Evolutionary conservation across 2,797 vertebrate species (phyloP).

Genomic region (Cyprinodon diabolis): DNA sequence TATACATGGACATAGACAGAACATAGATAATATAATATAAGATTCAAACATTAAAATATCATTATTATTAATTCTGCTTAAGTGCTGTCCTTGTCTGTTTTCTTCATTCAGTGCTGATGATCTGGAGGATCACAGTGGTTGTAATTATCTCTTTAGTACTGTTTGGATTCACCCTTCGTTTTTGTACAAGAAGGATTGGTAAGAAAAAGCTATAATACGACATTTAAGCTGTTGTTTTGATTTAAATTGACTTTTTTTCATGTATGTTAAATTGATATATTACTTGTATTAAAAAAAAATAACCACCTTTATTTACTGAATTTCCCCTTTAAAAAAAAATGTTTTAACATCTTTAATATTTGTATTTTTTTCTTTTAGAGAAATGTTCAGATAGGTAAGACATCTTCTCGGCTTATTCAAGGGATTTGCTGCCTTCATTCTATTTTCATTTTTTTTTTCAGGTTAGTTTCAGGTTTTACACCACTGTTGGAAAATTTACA

Average conservation of each 20-base stretch:
- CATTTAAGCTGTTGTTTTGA: no score
- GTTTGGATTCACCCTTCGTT: background rate
- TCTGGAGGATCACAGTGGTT: background rate
- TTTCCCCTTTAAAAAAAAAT: background rate
- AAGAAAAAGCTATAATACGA: background rate
- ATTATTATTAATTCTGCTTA: background rate
- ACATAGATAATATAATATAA: background rate
- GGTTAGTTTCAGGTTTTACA: no score
- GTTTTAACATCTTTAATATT: background rate
- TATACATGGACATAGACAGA: background rate
- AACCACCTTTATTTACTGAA: background rate
- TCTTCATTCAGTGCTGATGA: conserved; percentile 1
- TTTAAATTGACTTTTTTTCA: no score
- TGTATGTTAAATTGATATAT: background rate
- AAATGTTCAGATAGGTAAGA: background rate
- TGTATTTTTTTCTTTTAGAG: background rate
- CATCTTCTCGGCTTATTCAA: background rate
- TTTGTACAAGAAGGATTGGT: background rate
- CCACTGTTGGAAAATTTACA: no score
- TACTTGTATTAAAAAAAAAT: background rate
- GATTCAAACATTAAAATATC: background rate
- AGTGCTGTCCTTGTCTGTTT: background rate
- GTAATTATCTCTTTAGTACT: background rate
- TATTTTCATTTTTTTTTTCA: no score
- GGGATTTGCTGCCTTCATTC: no score